Evolutionary conservation across 2,888 invertebrate species (phyloP).

Genomic region (Hemithea aestivaria): DNA sequence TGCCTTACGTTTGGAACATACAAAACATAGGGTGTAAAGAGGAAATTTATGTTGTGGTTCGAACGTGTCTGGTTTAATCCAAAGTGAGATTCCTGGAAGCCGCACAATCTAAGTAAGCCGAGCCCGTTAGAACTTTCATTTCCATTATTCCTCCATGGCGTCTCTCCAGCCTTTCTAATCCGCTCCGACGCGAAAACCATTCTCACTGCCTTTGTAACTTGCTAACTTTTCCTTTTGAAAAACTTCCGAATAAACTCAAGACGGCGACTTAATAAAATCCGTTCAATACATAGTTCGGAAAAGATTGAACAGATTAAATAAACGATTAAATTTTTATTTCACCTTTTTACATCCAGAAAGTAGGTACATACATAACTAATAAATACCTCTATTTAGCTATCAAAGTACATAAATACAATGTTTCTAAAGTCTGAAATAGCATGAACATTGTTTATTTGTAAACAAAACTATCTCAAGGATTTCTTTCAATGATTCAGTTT

Average conservation of each 20-base stretch:
- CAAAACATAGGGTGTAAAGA: constrained; percentile 45
- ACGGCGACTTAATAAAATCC: constrained; percentile 38
- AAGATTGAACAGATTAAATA: neutral
- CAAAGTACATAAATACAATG: too few species aligned
- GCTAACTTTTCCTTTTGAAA: constrained; percentile 45
- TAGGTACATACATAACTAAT: too few species aligned
- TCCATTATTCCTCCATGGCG: constrained; percentile 56
- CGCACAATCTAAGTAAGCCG: constrained; percentile 63
- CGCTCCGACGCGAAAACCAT: constrained; percentile 48
- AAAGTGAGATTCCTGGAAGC: constrained; percentile 53
- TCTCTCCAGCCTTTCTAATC: constrained; percentile 50
- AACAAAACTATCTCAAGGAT: too few species aligned
- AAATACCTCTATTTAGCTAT: too few species aligned
- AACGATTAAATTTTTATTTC: too few species aligned
- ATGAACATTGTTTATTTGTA: too few species aligned
- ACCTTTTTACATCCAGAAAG: too few species aligned
- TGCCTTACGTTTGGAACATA: constrained; percentile 28
- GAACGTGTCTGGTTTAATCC: constrained; percentile 65
- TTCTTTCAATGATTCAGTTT: too few species aligned
- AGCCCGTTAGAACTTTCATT: constrained; percentile 59
- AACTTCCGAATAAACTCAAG: constrained; percentile 47
- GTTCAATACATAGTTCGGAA: constrained; percentile 33
- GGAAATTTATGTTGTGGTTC: constrained; percentile 62
- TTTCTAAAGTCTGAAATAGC: too few species aligned
- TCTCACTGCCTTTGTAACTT: constrained; percentile 44